These are phyloP conservation scores for Oreohelix idahoensis DNA, from an alignment of 1,140 invertebrate species.

Conservation along the genomic window DNA sequence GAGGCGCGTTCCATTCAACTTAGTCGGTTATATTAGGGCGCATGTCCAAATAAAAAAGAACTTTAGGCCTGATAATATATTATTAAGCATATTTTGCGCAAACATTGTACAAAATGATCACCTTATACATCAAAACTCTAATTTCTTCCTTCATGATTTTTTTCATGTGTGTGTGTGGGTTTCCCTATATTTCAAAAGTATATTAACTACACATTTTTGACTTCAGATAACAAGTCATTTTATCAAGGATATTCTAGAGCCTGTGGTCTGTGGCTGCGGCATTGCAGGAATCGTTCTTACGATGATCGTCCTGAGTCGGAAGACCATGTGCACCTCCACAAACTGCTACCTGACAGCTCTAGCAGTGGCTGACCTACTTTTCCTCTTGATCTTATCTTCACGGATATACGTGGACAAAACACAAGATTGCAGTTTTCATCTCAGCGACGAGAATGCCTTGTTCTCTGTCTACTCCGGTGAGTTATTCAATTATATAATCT, in stretches of 20 bases:
- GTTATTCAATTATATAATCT: no score
- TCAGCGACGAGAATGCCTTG: slow-evolving; percentile 14
- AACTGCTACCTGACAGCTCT: slow-evolving; percentile 83
- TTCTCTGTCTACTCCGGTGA: slow-evolving; percentile 16
- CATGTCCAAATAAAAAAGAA: no score
- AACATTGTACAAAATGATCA: no score
- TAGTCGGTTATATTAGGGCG: no score
- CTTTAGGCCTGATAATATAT: no score
- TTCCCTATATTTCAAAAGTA: no score
- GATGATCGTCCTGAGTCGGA: slow-evolving; percentile 79
- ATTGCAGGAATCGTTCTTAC: slow-evolving; percentile 61
- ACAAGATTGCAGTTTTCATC: slow-evolving; percentile 10
- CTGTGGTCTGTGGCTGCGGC: slow-evolving; percentile 56
- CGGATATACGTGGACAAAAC: slow-evolving; percentile 51
- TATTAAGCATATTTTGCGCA: no score
- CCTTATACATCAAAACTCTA: no score
- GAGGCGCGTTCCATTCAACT: no score
- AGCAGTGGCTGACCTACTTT: slow-evolving; percentile 82
- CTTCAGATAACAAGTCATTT: slow-evolving; percentile 40
- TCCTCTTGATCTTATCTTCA: slow-evolving; percentile 76
- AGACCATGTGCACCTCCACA: slow-evolving; percentile 83
- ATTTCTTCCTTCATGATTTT: no score
- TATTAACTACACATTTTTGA: background rate
- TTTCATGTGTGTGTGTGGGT: no score
- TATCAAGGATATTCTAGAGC: slow-evolving; percentile 54